phyloP scores from a whole-genome alignment of 2,113 vertebrate species.

The Gulo gulo region DNA sequence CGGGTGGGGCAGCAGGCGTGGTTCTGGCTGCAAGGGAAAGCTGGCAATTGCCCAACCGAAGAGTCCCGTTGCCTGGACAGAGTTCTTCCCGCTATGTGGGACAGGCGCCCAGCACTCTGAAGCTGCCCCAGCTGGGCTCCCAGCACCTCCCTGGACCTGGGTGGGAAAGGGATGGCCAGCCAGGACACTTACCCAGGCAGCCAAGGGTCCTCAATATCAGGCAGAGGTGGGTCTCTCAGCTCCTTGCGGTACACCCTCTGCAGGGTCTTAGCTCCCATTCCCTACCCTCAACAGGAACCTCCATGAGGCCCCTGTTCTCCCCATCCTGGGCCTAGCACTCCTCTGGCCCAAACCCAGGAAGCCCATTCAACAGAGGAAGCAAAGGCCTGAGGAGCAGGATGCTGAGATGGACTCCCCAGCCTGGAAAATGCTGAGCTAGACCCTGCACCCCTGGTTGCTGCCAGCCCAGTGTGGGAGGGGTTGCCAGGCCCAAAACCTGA shows the following conservation, averaged over 20 bases:
- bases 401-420: not conserved
- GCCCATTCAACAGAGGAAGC: not conserved
- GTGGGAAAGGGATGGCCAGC: not conserved
- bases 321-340: not conserved
- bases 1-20: constrained; percentile 70
- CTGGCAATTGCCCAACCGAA: constrained; percentile 65
- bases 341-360: constrained; percentile 30
- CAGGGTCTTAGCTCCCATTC: not conserved
- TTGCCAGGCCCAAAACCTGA: not conserved
- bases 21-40: constrained; percentile 58
- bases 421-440: not conserved
- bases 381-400: not conserved
- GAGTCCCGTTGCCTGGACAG: constrained; percentile 69
- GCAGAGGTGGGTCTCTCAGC: not conserved
- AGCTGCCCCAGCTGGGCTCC: constrained; percentile 18
- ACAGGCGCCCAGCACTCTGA: constrained; percentile 31
- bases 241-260: not conserved
- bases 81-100: constrained; percentile 57
- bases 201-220: not conserved
- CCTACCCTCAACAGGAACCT: not conserved
- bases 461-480: not conserved
- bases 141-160: not conserved
- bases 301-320: not conserved
- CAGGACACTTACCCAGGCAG: not conserved
- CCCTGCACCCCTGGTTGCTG: not conserved